Percentiles rank a stretch among this genome's conserved stretches.
Evolutionary conservation across 2,113 vertebrate species (phyloP).

Genomic region (Collichthys lucidus): DNA sequence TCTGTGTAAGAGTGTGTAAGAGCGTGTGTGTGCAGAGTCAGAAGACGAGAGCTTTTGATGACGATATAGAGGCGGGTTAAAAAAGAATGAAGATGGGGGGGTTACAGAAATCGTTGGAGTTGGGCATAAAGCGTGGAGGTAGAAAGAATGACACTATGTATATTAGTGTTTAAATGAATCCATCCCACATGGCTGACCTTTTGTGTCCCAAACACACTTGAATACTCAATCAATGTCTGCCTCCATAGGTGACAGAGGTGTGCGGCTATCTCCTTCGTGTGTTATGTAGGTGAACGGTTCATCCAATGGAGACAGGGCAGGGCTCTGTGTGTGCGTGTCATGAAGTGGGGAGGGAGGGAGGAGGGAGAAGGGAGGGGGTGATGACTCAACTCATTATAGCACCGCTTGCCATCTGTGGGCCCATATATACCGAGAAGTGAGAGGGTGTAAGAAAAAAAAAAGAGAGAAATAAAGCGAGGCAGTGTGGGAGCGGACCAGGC

Average conservation of each 20-base stretch:
- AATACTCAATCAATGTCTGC: conserved; percentile 23
- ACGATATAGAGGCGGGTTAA: conserved; percentile 3
- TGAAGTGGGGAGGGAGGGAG: too few relatives aligned
- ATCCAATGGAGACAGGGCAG: conserved; percentile 25
- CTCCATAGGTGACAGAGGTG: conserved; percentile 21
- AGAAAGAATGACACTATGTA: neutral
- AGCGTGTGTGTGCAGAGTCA: neutral
- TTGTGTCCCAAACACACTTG: neutral
- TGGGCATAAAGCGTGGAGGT: neutral
- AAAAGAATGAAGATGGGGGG: neutral
- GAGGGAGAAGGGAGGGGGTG: neutral
- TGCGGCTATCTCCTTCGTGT: conserved; percentile 15
- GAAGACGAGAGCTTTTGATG: conserved; percentile 13
- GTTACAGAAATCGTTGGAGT: neutral
- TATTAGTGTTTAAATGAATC: neutral
- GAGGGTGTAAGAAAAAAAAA: conserved; percentile 46
- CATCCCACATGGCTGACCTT: conserved; percentile 2
- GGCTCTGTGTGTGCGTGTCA: neutral
- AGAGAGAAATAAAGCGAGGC: conserved; percentile 23
- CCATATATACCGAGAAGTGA: conserved; percentile 54
- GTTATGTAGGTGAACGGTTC: conserved; percentile 33
- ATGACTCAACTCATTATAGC: conserved; percentile 63
- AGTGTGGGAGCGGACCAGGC: conserved; percentile 55
- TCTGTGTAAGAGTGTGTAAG: neutral
- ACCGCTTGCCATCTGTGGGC: conserved; percentile 67